Base-by-base conservation (phyloP, 2,113 vertebrate genomes). In the Turnix velox region DNA sequence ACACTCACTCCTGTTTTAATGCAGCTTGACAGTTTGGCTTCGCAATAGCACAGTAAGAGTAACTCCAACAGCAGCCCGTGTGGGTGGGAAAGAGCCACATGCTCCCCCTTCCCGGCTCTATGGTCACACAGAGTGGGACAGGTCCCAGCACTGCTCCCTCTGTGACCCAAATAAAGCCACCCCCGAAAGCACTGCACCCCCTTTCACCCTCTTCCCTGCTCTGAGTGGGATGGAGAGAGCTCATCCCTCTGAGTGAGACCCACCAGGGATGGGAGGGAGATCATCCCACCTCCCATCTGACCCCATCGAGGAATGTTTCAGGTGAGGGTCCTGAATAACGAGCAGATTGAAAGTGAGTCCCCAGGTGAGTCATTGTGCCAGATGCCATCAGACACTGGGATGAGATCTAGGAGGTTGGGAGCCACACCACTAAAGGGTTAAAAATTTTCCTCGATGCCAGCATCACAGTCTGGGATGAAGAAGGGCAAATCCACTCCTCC, bases 21-120 rank as follows among this genome's bases (percentile, higher is more conserved):
- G 79, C 75, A 84, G 96, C 97, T 97, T 95, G 69, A 87, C 74
- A 78, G 10, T 51, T 95, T 92, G 90, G 84, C 91, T 95, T 93
- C 27, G 96, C 93, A 19, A 30, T 67, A 79, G 77, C 3, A 79
- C 94, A 46, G 35, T 31, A 59, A 2, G 43, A 4, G 57, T 23
- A 3, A 3, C 31, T 48, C 52, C 85, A 9, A 15, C 65, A 19
- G 11, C 66, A 35, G 62, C 76, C 40, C 18, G 1, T 0, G 1
- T 1, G 7, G 63, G 46, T 48, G 69, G 65, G 88, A 37, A 65
- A 59, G 77, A 79, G 48, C 59, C 10, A 6, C 31, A 40, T 5
- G 1, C 10, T 49, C 12, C 12, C 16, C 31, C 11, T 71, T 81
- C 13, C 43, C 13, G 0, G 19, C 86, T 83, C 45, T 77, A 42